Base-by-base conservation (phyloP, 2,888 invertebrate species). In the Amorpha juglandis region DNA sequence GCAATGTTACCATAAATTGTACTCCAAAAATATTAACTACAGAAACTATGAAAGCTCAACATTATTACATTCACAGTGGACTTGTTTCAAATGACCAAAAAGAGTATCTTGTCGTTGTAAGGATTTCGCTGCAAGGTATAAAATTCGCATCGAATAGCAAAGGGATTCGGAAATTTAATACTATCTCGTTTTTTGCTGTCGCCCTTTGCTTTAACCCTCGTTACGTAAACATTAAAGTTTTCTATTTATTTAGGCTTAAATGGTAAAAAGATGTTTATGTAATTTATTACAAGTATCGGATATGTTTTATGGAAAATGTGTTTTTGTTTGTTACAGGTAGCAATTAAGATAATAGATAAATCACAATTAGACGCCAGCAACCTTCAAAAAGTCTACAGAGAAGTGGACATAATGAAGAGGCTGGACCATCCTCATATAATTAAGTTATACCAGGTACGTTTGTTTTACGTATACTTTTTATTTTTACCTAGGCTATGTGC, bases 391-490 rank as follows among this genome's bases (percentile, higher is more conserved):
- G 98, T 99, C 76, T 97, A 98, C 89, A 95, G 99, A 74, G 99
- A 99, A 94, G 98, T 99, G 83, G 98, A 98, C 88, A 99, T 99
- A 83, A 98, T 99, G 97, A 98, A 98, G 94, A 96, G 97, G 80
- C 95, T 99, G 84, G 97, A 98, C 86, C 99, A 99, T 94, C 99
- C 99, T 70, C 98, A 99, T 94, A 99, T 99, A 86, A 98, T 99
- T 88, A 98, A 98, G 93, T 95, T 99, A 83, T 99, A 98, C 93
- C 98, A 98, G 96, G 97, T 97, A 85, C 93, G 91, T 71, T 65
- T 1, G 51, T 64, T 68, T 63, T 64, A 19, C 52, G 11, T 62
- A 52, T 62, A 16, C 42, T 42, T 48, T 67, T 27, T 42, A 38
- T 58, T 47, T 35, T 12, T 51, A 4, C 14, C 19, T 14, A 63